Evolutionary conservation across 2,797 vertebrate genomes (phyloP), one percentile per base, ranked within the genome.

Genomic region (Perdix hodgsoniae): DNA sequence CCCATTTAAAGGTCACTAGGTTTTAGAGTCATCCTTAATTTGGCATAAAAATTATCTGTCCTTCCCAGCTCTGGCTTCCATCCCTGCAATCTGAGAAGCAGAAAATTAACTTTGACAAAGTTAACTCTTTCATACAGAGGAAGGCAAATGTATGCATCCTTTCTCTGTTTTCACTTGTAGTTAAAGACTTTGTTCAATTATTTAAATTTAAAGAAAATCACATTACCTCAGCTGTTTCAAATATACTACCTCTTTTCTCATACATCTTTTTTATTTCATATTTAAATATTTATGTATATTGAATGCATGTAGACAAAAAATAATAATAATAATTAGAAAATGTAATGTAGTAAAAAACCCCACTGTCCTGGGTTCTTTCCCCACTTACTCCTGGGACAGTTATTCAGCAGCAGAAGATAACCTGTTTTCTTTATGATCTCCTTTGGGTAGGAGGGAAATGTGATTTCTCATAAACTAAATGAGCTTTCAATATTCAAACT

Each of bases 1-100:
- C 69, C 82, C 92, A 96, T 96, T 96, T 94, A 97, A 97, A 97
- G 96, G 97, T 97, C 93, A 94, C 86, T 94, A 88, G 94, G 91
- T 96, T 96, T 96, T 75, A 92, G 86, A 97, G 77, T 88, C 93
- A 94, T 85, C 66, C 63, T 96, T 96, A 95, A 95, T 96, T 96
- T 94, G 92, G 77, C 94, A 91, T 92, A 83, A 91, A 93, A 95
- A 91, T 91, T 83, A 50, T 93, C 91, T 71, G 77, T 93, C 85
- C 82, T 94, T 95, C 85, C 50, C 33, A 71, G 60, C 45, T 86
- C 73, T 83, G 81, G 13, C 31, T 83, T 83, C 81, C 19, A 57
- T 83, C 52, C 52, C n/a, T 50, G 22, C 44, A 63, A 84, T 91
- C 22, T 81, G 70, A 93, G 83, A 72, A 66, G 73, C 39, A 91